phyloP scores from a whole-genome alignment of 2,113 vertebrate genomes.

The Bubo blakistoni region DNA sequence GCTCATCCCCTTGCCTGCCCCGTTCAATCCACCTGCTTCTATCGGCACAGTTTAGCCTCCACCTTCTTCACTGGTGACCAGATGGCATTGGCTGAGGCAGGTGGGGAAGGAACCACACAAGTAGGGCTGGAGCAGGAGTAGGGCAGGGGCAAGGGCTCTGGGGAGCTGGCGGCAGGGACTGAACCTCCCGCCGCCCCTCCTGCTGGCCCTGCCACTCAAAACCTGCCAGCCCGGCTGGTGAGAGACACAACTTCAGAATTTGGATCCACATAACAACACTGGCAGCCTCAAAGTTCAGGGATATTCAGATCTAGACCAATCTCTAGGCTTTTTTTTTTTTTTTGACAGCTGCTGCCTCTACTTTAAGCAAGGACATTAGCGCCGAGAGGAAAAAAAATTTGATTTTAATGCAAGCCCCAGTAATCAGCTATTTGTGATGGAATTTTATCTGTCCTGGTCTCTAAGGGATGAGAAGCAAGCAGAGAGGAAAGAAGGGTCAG shows the following conservation, averaged over 20 bases:
- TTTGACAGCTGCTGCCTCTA: slow-evolving; percentile 61
- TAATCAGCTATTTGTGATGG: slow-evolving; percentile 89
- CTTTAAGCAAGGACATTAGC: slow-evolving; percentile 76
- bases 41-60: neutral
- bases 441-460: slow-evolving; percentile 86
- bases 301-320: slow-evolving; percentile 49
- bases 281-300: slow-evolving; percentile 17
- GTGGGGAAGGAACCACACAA: neutral
- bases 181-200: neutral
- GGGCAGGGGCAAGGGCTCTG: neutral
- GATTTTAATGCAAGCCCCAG: slow-evolving; percentile 80
- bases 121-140: neutral
- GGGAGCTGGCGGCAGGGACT: neutral
- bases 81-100: fast-evolving
- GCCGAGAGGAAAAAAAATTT: slow-evolving; percentile 62
- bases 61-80: fast-evolving
- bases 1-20: neutral
- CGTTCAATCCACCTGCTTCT: fast-evolving
- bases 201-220: no score
- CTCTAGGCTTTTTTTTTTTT: neutral
- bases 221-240: no score
- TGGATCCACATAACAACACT: neutral
- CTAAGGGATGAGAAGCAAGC: slow-evolving; percentile 79
- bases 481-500: slow-evolving; percentile 84
- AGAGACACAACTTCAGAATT: neutral